Evolutionary conservation across 2,113 vertebrate species (phyloP), one percentile per base, ranked within the genome.

Genomic region (Notarius lentiginosus): DNA sequence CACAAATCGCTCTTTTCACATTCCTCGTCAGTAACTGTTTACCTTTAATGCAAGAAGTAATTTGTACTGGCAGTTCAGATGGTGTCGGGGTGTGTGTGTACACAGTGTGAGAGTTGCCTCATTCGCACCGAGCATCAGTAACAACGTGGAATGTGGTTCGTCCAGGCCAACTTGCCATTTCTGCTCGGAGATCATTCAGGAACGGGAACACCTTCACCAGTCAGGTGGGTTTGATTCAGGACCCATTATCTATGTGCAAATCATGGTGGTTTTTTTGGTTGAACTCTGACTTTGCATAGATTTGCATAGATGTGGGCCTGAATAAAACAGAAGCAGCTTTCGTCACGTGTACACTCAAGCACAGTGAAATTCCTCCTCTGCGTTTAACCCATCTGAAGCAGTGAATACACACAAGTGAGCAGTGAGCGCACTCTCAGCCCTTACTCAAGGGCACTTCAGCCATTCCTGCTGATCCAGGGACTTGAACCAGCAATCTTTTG

Each of bases 71-170:
- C 14, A 20, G 70, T 72, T 75, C 14, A 8, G 8, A 47, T 20
- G 66, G 7, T 47, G 34, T 47, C n/a, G n/a, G 11, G 70, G 24
- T 4, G n/a, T 51, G 20, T 41, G 41, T 41, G 3, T 7, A 49
- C 17, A 9, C 22, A 27, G 2, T 27, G 8, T 58, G 68, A 75
- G 41, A 15, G 51, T 30, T 49, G 22, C 14, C 58, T 83, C 11
- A 65, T 49, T 79, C 41, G 49, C 58, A 66, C 14, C 5, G 30
- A 70, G 51, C 9, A 22, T 68, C 15, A 17, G 51, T 8, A 84
- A 49, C 73, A 18, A 68, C 22, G 1, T 84, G 89, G 81, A 88
- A 88, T 90, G 89, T 66, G 5, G 84, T 86, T 51, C 77, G 84
- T 22, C 89, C 41, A 63, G 89, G 22, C 58, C 9, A 72, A 61